Evolutionary conservation across 1,140 invertebrate genomes (phyloP), one percentile per base, ranked within the genome.

Genomic region (Anthonomus grandis): DNA sequence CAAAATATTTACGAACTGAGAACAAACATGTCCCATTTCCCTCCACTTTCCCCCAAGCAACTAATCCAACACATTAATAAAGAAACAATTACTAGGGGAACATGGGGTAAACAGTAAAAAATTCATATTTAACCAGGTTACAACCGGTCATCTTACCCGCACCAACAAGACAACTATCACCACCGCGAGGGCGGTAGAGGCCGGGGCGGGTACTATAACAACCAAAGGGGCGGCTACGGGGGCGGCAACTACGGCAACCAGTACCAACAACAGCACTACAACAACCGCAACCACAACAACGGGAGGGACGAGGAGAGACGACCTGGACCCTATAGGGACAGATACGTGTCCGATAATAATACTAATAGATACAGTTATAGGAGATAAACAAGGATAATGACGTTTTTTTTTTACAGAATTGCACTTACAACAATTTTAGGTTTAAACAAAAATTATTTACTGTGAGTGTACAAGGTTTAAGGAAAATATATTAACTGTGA

Each of bases 311-410:
- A 59, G 3, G 46, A 53, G 3, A 58, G 67, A 52, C 47, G 56
- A n/a, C 64, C 64, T n/a, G 69, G 69, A 19, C 67, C 69, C 0
- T 68, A 69, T 39, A 61, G 59, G 22, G 65, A 70, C 46, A 48
- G 60, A 58, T 70, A 63, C 41, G 62, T 56, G 17, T 9, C 59
- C 2, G n/a, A 52, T 24, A 44, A n/a, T n/a, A n/a, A 48, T 24
- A 4, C 49, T 15, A 69, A 67, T 36, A 62, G 60, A 48, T 65
- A 67, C 39, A 62, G 37, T 47, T 64, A 64, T 57, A 61, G 64
- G 31, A 50, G 62, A 52, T 67, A 62, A 53, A 27, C 17, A 17
- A 31, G 12, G 45, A n/a, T 47, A 47, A 9, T 31, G 34, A 12
- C 13, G 21, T 21, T 25, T 17, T 46, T 15, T 5, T 17, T 5